Percentiles rank a stretch among this genome's conserved stretches.
These are phyloP conservation scores for Alviniconcha marisindica DNA, from an alignment of 1,140 invertebrate species.

Conservation along the genomic window DNA sequence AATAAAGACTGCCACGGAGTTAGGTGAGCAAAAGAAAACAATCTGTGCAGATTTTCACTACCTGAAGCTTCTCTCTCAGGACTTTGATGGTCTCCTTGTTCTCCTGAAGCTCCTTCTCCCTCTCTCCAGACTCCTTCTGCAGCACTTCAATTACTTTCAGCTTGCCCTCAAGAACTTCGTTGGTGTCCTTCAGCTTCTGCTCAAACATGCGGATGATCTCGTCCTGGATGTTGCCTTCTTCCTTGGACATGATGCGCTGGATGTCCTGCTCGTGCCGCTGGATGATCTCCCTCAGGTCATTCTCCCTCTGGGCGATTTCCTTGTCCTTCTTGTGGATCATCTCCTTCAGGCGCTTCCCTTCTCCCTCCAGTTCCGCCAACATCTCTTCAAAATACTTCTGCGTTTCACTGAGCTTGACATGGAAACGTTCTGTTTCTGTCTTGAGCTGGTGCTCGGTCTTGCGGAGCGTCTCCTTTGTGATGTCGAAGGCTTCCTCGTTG, in stretches of 20 bases:
- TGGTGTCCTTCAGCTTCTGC: constrained; percentile 68
- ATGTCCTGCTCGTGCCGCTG: constrained; percentile 70
- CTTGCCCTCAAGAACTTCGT: constrained; percentile 71
- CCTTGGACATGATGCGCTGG: constrained; percentile 67
- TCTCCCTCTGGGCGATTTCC: constrained; percentile 64
- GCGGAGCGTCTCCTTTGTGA: constrained; percentile 61
- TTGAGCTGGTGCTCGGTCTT: constrained; percentile 67
- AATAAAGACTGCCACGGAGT: no score
- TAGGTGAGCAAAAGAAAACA: no score
- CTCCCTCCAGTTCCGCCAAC: constrained; percentile 64
- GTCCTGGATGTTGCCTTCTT: constrained; percentile 68
- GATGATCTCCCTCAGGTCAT: constrained; percentile 69
- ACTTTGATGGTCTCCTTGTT: constrained; percentile 60
- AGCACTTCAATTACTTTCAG: constrained; percentile 67
- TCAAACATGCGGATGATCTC: constrained; percentile 71
- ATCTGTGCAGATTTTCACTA: no score
- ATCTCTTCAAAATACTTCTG: constrained; percentile 74
- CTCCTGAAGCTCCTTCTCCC: constrained; percentile 66
- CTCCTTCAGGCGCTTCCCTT: constrained; percentile 56
- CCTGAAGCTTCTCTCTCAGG: constrained; percentile 69
- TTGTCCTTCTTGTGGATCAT: constrained; percentile 63
- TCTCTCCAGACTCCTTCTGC: constrained; percentile 64
- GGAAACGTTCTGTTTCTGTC: constrained; percentile 66
- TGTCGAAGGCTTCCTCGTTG: constrained; percentile 62
- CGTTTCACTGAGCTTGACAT: constrained; percentile 66